Evolutionary conservation across 92 coral and sea anemone species (phyloP), one percentile per base, ranked within the genome.

Genomic region (Galaxea fascicularis): DNA sequence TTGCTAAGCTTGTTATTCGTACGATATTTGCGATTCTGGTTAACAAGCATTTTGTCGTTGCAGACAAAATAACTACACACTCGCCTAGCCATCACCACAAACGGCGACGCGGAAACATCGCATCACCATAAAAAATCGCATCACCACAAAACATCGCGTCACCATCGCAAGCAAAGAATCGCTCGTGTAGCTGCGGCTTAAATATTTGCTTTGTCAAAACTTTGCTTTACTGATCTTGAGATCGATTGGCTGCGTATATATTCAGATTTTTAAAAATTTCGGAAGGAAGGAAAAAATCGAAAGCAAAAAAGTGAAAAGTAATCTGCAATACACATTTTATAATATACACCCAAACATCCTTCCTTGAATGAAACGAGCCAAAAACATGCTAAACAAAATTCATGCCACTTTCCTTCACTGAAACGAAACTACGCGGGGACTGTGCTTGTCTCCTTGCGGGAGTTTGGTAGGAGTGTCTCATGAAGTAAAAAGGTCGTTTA

Each of bases 341-440:
- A 64, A 64, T 20, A 24, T 64, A 4, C 29, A 64, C 29, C 29
- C 29, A 64, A 8, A 64, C 17, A 64, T 64, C 31, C 70, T 64
- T 64, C 41, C 70, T 64, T 29, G 22, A 64, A 64, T 64, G 41
- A 64, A 29, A 8, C 70, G 29, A 64, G 4, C 35, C 70, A 64
- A 64, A 64, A 64, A 29, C 59, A 16, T 64, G 70, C 70, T 64
- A 29, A 11, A 64, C 70, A 64, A 64, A 64, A 64, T 64, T 64
- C 29, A 24, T 64, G 70, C 22, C 41, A 64, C 70, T 64, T 4
- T 64, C 41, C 70, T 64, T 64, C 46, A 64, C 41, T 64, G 70
- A 28, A 25, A 64, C 10, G 70, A 64, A 64, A 24, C 70, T 53
- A 64, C 14, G 70, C 70, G 29, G 70, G 41, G 30, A 64, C 70